Base-by-base conservation (phyloP, 2,113 vertebrate species). In the Ailurus styani region DNA sequence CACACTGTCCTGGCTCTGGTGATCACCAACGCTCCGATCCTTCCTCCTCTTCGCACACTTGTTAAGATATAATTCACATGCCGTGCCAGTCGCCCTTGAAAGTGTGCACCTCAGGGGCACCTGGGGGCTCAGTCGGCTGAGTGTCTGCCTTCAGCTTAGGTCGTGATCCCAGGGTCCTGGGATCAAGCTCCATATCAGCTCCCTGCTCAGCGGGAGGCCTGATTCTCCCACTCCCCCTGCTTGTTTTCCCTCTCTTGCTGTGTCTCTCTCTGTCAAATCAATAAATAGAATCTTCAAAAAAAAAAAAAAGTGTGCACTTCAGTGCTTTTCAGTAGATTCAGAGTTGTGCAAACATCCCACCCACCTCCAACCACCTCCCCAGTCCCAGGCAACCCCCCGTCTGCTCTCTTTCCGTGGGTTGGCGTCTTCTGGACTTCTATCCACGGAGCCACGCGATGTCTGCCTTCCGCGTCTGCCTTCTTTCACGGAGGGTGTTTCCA, bases 371-470 rank as follows among this genome's bases (percentile, higher is more conserved):
- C 9, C 27, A 42, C 21, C 34, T 15, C 23, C 45, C 47, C 77
- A 34, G n/a, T 1, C 7, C 47, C 5, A 3, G 34, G 29, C 27
- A 6, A 29, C 18, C 29, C 10, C 12, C 4, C 0, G 3, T 5
- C 54, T 55, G 5, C 37, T 60, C 50, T 6, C 23, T 42, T 37
- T 54, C 77, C 0, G 0, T 23, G 62, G n/a, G 8, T 25, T 54
- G 68, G 7, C 6, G 21, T 62, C 7, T 73, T 29, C 52, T 87
- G 87, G 20, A 34, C 52, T 11, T 37, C 0, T 14, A 5, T 37
- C 29, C 9, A 21, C 1, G 18, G 6, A 7, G 7, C 4, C 50
- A 1, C 5, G 8, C 17, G 7, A 5, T 5, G 17, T 2, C 21
- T 62, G 14, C 37, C 52, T 18, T 64, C n/a, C 13, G 15, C 29